Evolutionary conservation across 2,113 vertebrate genomes (phyloP), one percentile per base, ranked within the genome.

Genomic region (Manacus vitellinus): DNA sequence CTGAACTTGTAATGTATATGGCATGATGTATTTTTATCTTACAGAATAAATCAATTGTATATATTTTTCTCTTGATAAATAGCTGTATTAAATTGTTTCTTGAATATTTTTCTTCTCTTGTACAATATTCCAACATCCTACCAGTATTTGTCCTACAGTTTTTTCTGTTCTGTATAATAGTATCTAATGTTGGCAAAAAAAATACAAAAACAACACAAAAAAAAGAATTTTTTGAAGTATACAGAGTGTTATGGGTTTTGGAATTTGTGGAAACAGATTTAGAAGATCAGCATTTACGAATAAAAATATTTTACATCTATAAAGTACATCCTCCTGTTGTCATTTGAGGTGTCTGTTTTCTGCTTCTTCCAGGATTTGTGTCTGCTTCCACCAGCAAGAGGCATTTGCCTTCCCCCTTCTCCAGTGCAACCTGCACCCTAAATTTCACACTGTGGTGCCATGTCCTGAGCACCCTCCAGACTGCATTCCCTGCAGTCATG

Each of bases 1-100:
- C 98, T 98, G 98, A 98, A 98, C 98, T 98, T 98, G 98, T 99
- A 98, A 99, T 99, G 99, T 99, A 99, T 98, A 99, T 99, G 99
- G 99, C 99, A 99, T 99, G 99, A 98, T 99, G 99, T 99, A 99
- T 99, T 99, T 99, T 99, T 99, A 99, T 99, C 99, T 99, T 98
- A 99, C 98, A 98, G 98, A 99, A 99, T 98, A 98, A 99, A 99
- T 99, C 99, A 98, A 99, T 99, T 99, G 99, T 99, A 99, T 99
- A 99, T 99, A 99, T 98, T 99, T 99, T 99, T 98, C 98, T 99
- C 99, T 99, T 98, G 99, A 99, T 99, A 99, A 99, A 99, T 99
- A 99, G 99, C 99, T 99, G 99, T 99, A 99, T 99, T 98, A 99
- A 99, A 99, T 99, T 98, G 98, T 99, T 99, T 99, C 98, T 98